Base-by-base conservation (phyloP, 2,113 vertebrate genomes). In the Pseudorasbora parva region DNA sequence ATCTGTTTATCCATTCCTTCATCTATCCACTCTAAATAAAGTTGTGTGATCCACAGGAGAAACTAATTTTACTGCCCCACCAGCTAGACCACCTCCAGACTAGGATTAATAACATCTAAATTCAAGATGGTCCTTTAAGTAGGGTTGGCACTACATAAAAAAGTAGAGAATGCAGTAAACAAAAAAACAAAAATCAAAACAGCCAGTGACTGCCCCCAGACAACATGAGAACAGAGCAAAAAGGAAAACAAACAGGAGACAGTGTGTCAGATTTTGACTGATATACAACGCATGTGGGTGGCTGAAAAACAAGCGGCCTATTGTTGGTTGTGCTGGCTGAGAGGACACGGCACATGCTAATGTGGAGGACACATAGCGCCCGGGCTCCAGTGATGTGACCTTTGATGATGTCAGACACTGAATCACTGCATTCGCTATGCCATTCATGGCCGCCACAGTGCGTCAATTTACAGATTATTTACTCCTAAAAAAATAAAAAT, bases 201-300 rank as follows among this genome's bases (percentile, higher is more conserved):
- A 60, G 56, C 1, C 33, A 45, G 14, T 2, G n/a, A 43, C 23
- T 45, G 37, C 76, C 25, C n/a, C 56, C 23, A 62, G 62, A 78
- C 37, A 78, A 78, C 56, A 41, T 33, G 51, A 33, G 74, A 15
- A 59, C 74, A 57, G 51, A 59, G 49, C 51, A 78, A 78, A 60
- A 56, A 45, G 76, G 33, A 78, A 78, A 78, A 78, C 76, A 78
- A 78, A 62, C 76, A 27, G 56, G 37, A 62, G 76, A 43, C 56
- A 78, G 76, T 41, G 19, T 78, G 56, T 78, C 76, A 78, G n/a
- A 78, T 45, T 62, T 25, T 62, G 76, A 78, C n/a, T 78, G 76
- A 78, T 60, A 62, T 45, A 62, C n/a, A 19, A 14, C 43, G 5
- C 43, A 66, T n/a, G 78, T 80, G 78, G 78, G 78, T 33, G 23